phyloP scores from a whole-genome alignment of 2,113 vertebrate species.

The human (Homo sapiens) region GRCh38 chr7:3203001-3203500 shows the following conservation, averaged over 20 bases:
- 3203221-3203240: not conserved
- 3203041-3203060: not conserved
- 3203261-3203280: not conserved
- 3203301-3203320: no score
- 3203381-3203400: no score
- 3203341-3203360: no score
- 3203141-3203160: not conserved
- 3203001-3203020: rapidly evolving
- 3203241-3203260: not conserved
- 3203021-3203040: not conserved
- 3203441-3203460: no score
- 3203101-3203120: not conserved
- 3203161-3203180: not conserved
- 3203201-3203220: not conserved
- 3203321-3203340: no score
- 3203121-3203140: not conserved
- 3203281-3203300: no score
- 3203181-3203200: not conserved
- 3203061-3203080: not conserved
- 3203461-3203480: no score
- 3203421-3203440: rapidly evolving
- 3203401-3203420: no score
- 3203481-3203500: no score
- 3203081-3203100: not conserved
- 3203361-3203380: no score